Conservation (phyloP, 92 coral and sea anemone species). For the Blastomussa wellsi region DNA sequence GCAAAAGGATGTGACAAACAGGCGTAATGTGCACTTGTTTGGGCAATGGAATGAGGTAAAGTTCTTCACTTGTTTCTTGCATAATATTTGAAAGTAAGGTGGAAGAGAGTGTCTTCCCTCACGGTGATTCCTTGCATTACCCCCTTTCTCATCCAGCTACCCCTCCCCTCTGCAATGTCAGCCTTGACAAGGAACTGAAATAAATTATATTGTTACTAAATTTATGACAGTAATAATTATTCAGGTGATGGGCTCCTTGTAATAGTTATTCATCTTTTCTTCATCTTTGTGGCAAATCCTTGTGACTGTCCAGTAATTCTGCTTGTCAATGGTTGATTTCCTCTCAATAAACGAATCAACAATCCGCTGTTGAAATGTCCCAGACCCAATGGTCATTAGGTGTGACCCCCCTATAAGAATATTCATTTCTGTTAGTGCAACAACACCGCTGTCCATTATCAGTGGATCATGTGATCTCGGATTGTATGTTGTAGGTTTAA, state of each 20-base stretch:
- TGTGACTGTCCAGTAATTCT: slow-evolving; percentile 78
- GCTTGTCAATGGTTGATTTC: slow-evolving; percentile 59
- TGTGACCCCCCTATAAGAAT: slow-evolving; percentile 75
- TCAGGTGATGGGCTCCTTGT: slow-evolving; percentile 36
- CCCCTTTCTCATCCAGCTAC: background rate
- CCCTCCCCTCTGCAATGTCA: background rate
- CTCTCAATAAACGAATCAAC: slow-evolving; percentile 73
- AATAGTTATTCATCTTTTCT: slow-evolving; percentile 8
- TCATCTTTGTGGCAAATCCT: slow-evolving; percentile 73
- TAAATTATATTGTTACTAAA: background rate
- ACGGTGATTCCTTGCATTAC: background rate
- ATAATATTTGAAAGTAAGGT: background rate
- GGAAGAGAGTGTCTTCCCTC: background rate
- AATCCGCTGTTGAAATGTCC: slow-evolving; percentile 96
- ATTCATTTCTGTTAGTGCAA: slow-evolving; percentile 94
- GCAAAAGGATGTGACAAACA: no score
- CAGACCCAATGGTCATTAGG: slow-evolving; percentile 91
- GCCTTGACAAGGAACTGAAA: no score
- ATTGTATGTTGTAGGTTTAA: slow-evolving; percentile 61
- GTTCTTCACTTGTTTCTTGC: background rate
- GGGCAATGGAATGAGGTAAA: no score
- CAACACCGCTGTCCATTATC: slow-evolving; percentile 85
- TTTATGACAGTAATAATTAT: background rate
- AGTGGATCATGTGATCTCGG: slow-evolving; percentile 71
- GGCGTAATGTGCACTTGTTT: no score